These are phyloP conservation scores for Danaus melanippus DNA, from an alignment of 1,140 invertebrate genomes.

Conservation along the genomic window DNA sequence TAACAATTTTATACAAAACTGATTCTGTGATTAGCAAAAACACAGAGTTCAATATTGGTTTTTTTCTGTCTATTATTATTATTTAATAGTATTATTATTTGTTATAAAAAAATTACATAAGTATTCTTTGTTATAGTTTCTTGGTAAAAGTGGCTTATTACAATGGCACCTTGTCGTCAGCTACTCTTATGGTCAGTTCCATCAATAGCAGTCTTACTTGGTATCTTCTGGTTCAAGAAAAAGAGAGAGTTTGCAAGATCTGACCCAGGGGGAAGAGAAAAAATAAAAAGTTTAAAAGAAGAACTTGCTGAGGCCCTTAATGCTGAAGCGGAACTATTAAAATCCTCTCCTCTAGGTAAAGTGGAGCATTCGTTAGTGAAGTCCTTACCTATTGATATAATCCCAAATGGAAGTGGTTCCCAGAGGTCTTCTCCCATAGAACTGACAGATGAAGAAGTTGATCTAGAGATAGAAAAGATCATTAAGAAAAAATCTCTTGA, in stretches of 20 bases:
- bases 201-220: conserved; percentile 74
- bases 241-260: conserved; percentile 72
- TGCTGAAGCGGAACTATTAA: conserved; percentile 47
- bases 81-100: not conserved
- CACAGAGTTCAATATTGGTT: no score
- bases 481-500: conserved; percentile 60
- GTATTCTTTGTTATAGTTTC: conserved; percentile 54
- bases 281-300: conserved; percentile 65
- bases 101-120: conserved; percentile 1
- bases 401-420: conserved; percentile 67
- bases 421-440: conserved; percentile 70
- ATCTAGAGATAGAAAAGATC: conserved; percentile 75
- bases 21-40: no score
- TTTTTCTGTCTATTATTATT: no score
- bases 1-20: not conserved
- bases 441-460: conserved; percentile 75
- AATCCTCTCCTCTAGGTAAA: conserved; percentile 40
- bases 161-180: conserved; percentile 73
- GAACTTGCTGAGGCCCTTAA: conserved; percentile 62
- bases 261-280: conserved; percentile 72
- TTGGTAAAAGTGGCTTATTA: conserved; percentile 69
- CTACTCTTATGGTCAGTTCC: conserved; percentile 75
- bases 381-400: conserved; percentile 73
- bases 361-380: conserved; percentile 64
- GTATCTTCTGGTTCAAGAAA: conserved; percentile 77